Base-by-base conservation (phyloP, 2,113 vertebrate species). In the Chloebia gouldiae region DNA sequence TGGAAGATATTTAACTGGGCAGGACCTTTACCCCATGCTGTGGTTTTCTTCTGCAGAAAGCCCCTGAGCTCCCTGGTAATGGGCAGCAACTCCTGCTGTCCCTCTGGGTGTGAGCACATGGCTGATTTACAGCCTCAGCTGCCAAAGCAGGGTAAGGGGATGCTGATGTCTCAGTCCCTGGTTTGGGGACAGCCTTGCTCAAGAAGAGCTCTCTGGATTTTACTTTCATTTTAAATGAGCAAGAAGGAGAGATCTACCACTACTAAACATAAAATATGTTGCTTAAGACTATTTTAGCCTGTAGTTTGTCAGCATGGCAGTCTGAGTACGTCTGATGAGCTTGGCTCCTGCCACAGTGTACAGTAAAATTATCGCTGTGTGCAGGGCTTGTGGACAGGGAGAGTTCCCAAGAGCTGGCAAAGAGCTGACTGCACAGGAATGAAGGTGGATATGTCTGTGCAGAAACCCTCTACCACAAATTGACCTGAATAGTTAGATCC, bases 51-150 rank as follows among this genome's bases (percentile, higher is more conserved):
- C 22, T 60, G 24, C 40, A 56, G 60, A 69, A 88, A 44, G 25
- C 25, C 31, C 27, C 35, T 0, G 23, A 44, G 49, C 33, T 21
- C 42, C 27, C 56, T 47, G 45, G 51, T 17, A 15, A 2, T 4
- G 57, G 13, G 37, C 15, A 49, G 59, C 39, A 59, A n/a, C 5
- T 75, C 1, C 3, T 3, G 3, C 22, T 27, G 31, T 6, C 9
- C 65, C 51, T 35, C 65, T 51, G 65, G 11, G 10, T 31, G 45
- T 8, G 42, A 54, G 63, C 0, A 5, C 0, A 3, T 2, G 5
- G 40, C 60, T 44, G 72, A 37, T 35, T 56, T 71, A 72, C 49
- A 79, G 40, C 44, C 50, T 30, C 0, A 0, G 15, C n/a, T 72
- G 45, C 49, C 23, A 63, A 33, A 66, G 19, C 45, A 54, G 56